Base-by-base conservation (phyloP, 2,888 invertebrate species). In the Eutolmus rufibarbis region DNA sequence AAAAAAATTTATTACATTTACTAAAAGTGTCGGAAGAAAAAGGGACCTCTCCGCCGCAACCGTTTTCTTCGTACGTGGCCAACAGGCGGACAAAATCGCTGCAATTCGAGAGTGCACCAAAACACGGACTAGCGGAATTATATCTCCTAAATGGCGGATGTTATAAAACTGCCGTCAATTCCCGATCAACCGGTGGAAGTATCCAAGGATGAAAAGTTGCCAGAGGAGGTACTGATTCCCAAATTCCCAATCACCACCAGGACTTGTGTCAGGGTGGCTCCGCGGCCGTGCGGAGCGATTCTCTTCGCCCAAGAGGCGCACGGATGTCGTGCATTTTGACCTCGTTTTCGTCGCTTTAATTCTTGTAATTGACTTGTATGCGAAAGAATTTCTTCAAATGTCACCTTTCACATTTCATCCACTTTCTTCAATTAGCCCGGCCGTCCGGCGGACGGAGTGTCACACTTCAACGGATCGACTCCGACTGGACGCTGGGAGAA, bases 141-240 rank as follows among this genome's bases (percentile, higher is more conserved):
- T 37, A 74, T 46, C 43, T 81, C 86, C 87, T 87, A 89, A 90
- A 92, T 92, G 92, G 92, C 92, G 89, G 92, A 92, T 90, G 91
- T 92, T 89, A 92, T 92, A 90, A 92, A 92, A 89, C 88, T 90
- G 85, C 89, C 87, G 89, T 87, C 89, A 88, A 89, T 89, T 82
- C 86, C 89, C 86, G 89, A 89, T 82, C 89, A 89, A 40, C 88
- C 90, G 77, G 86, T 89, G 88, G 89, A 86, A 40, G 37, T 23
- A 40, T 43, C 78, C 34, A 87, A 86, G 34, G 86, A 76, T 31
- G 86, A 86, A 77, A 86, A 76, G 46, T 57, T 76, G 31, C 9
- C 57, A 14, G 86, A 86, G 19, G 86, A 86, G 86, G 86, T 86
- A 86, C 12, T 14, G 56, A 66, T 40, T 66, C 23, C 57, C 23